Conservation (phyloP, 1,140 invertebrate species). For the Drosophila pruinosa region DNA sequence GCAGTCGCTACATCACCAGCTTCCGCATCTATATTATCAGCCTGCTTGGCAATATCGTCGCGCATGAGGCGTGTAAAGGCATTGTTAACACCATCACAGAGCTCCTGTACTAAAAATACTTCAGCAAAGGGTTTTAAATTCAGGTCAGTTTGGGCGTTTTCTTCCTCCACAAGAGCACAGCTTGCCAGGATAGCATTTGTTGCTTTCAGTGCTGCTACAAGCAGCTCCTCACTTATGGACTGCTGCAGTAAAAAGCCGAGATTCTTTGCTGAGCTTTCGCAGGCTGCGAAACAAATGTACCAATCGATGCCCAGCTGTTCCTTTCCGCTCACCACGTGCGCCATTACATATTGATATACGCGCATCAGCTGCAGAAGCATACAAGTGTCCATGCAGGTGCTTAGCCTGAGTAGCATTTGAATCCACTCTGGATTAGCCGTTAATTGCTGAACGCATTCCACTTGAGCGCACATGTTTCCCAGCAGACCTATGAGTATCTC, state of each 20-base stretch:
- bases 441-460: constrained; percentile 82
- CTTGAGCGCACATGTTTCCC: constrained; percentile 86
- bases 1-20: constrained; percentile 1
- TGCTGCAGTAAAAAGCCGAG: constrained; percentile 87
- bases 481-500: constrained; percentile 90
- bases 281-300: constrained; percentile 64
- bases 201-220: constrained; percentile 84
- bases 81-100: constrained; percentile 70
- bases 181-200: constrained; percentile 84
- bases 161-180: constrained; percentile 74
- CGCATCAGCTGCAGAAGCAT: constrained; percentile 88
- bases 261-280: constrained; percentile 83
- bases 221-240: constrained; percentile 86
- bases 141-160: constrained; percentile 45
- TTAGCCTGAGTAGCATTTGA: constrained; percentile 84
- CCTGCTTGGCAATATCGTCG: constrained; percentile 52
- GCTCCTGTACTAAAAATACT: constrained; percentile 63
- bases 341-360: constrained; percentile 85
- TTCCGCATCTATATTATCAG: constrained; percentile 42
- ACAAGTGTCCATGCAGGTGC: constrained; percentile 86
- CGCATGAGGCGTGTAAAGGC: constrained; percentile 74
- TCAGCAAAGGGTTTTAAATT: constrained; percentile 66
- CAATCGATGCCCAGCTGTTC: constrained; percentile 72
- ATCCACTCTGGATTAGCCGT: constrained; percentile 83
- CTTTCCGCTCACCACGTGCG: constrained; percentile 67